Conservation (phyloP, 2,888 invertebrate species). For the Agelastica alni region DNA sequence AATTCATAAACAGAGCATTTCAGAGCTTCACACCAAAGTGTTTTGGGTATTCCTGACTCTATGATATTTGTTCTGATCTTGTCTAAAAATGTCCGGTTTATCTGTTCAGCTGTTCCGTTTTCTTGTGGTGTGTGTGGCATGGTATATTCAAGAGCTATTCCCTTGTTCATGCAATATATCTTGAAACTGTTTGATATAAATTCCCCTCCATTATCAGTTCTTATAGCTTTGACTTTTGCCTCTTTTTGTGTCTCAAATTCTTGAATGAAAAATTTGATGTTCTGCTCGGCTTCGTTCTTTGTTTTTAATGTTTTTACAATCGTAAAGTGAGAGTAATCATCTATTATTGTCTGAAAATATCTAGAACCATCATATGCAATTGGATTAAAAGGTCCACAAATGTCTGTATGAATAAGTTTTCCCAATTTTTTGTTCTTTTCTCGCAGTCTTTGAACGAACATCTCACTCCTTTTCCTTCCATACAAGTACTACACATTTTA, state of each 20-base stretch:
- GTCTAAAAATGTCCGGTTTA: constrained; percentile 38
- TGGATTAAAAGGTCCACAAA: no score
- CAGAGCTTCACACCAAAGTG: constrained; percentile 38
- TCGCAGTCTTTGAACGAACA: no score
- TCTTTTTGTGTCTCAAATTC: constrained; percentile 29
- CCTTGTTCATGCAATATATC: constrained; percentile 30
- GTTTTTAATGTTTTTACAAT: constrained; percentile 26
- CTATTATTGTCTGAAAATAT: constrained; percentile 33
- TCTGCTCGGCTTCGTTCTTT: constrained; percentile 28
- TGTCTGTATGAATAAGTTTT: no score
- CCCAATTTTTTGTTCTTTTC: no score
- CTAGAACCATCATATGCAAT: no score
- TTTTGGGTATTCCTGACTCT: constrained; percentile 33
- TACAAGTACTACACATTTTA: no score
- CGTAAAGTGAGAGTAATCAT: constrained; percentile 33
- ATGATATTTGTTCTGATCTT: constrained; percentile 35
- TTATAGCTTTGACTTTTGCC: constrained; percentile 24
- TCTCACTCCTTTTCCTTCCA: no score
- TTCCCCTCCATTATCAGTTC: constrained; percentile 32
- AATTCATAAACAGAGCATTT: constrained; percentile 36
- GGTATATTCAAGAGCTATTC: constrained; percentile 33
- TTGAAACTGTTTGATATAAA: constrained; percentile 30
- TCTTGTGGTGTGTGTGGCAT: constrained; percentile 36
- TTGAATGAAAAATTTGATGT: constrained; percentile 27
- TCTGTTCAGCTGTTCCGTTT: constrained; percentile 36